These are phyloP conservation scores for Squalus acanthias DNA, from an alignment of 2,797 vertebrate species.

Conservation along the genomic window DNA sequence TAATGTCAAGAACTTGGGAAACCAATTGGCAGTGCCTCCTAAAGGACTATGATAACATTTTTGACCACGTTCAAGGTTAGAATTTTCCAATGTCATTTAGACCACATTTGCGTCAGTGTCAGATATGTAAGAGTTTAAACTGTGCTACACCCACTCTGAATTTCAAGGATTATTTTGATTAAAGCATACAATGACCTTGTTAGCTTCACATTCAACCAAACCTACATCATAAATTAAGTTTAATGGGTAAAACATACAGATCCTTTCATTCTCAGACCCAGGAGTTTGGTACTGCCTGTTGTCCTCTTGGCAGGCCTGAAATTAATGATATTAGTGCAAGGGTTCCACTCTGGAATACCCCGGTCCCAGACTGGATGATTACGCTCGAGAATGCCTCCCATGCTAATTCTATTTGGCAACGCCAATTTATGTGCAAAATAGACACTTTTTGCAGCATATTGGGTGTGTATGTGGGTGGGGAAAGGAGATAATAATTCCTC, in stretches of 20 bases:
- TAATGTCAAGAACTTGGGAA: background rate
- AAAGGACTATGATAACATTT: conserved; percentile 22
- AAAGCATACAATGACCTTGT: conserved; percentile 4
- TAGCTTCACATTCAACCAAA: background rate
- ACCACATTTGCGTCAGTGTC: background rate
- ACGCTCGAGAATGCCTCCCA: background rate
- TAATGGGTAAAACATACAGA: conserved; percentile 25
- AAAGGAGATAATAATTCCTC: background rate
- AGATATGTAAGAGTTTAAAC: background rate
- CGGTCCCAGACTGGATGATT: background rate
- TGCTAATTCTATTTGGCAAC: background rate
- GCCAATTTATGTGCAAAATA: background rate
- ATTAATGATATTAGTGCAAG: background rate
- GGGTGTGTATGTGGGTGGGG: background rate
- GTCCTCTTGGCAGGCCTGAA: background rate
- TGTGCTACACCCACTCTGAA: conserved; percentile 27
- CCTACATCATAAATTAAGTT: conserved; percentile 7
- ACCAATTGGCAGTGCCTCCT: conserved; percentile 11
- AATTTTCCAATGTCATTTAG: conserved; percentile 15
- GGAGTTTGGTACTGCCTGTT: background rate
- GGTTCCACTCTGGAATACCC: background rate
- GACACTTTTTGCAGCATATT: background rate
- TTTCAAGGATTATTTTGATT: conserved; percentile 35
- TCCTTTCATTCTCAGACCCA: background rate
- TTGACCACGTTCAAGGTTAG: conserved; percentile 28